These are phyloP conservation scores for Julus scanicus DNA, from an alignment of 2,888 invertebrate genomes.

Conservation along the genomic window DNA sequence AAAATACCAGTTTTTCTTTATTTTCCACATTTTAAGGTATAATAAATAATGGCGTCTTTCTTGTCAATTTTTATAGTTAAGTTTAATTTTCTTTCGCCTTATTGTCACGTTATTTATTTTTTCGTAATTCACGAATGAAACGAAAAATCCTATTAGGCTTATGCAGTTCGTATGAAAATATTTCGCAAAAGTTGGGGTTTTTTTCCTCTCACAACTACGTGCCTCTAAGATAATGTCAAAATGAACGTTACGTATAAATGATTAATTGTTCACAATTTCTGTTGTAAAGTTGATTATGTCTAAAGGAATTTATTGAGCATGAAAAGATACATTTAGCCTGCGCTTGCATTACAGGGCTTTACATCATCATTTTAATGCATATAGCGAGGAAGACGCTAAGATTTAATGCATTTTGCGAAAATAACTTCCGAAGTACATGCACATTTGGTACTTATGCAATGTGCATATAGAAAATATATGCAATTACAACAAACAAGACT, in stretches of 20 bases:
- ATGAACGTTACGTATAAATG: slow-evolving; percentile 52
- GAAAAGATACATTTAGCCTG: slow-evolving; percentile 52
- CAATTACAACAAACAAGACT: slow-evolving; percentile 8
- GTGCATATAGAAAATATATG: slow-evolving; percentile 37
- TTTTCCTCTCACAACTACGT: background rate
- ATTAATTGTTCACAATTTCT: slow-evolving; percentile 54
- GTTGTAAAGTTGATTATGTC: slow-evolving; percentile 54
- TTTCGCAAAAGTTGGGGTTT: background rate
- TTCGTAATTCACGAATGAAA: background rate
- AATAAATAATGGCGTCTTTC: background rate
- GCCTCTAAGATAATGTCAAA: slow-evolving; percentile 51
- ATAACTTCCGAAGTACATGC: slow-evolving; percentile 38
- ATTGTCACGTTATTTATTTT: background rate
- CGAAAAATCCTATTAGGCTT: slow-evolving; percentile 34
- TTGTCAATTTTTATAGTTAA: background rate
- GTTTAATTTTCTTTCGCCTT: background rate
- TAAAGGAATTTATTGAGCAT: slow-evolving; percentile 55
- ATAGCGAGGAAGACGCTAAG: background rate
- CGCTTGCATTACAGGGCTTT: slow-evolving; percentile 44
- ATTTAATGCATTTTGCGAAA: slow-evolving; percentile 51
- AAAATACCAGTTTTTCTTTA: no score
- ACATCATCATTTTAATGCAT: slow-evolving; percentile 54
- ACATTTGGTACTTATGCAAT: background rate
- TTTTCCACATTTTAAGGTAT: background rate
- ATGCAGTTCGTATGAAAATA: background rate